These are phyloP conservation scores for Gymnocheta viridis DNA, from an alignment of 2,888 invertebrate genomes.

Conservation along the genomic window DNA sequence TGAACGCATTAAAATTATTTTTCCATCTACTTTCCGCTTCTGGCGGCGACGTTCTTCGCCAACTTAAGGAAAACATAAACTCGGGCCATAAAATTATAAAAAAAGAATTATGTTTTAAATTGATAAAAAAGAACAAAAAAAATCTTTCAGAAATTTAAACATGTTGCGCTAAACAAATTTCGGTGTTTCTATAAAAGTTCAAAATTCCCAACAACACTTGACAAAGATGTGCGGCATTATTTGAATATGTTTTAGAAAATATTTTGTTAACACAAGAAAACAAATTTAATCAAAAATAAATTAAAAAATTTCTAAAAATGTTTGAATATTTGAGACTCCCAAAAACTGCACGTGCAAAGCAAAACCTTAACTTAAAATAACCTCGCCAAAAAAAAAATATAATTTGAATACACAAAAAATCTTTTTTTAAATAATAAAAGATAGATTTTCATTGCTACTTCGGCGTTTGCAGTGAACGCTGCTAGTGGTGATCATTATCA, in stretches of 20 bases:
- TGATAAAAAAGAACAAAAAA: background rate
- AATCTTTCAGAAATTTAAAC: constrained; percentile 2
- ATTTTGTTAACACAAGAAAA: no score
- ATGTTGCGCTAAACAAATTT: constrained; percentile 35
- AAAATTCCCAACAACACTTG: constrained; percentile 51
- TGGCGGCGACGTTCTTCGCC: constrained; percentile 1
- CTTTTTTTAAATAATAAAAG: background rate
- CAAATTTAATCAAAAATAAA: no score
- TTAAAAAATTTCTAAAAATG: constrained; percentile 15
- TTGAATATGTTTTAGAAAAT: no score
- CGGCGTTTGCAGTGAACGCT: constrained; percentile 62
- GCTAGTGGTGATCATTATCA: constrained; percentile 62
- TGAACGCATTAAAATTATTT: constrained; percentile 50
- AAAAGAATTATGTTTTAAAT: constrained; percentile 9
- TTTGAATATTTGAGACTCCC: background rate
- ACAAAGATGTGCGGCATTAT: constrained; percentile 70
- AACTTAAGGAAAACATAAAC: constrained; percentile 22
- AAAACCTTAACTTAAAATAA: constrained; percentile 2
- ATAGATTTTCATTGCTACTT: constrained; percentile 61
- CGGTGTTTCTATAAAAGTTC: constrained; percentile 2
- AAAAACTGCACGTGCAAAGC: constrained; percentile 11
- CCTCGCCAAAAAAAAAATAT: background rate
- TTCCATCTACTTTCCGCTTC: constrained; percentile 7
- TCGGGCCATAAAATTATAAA: constrained; percentile 23
- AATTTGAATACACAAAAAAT: background rate